A percentile compares a stretch with the other conserved stretches of the same genome.
phyloP scores from a whole-genome alignment of 2,888 invertebrate species.

The Linyphia triangularis region DNA sequence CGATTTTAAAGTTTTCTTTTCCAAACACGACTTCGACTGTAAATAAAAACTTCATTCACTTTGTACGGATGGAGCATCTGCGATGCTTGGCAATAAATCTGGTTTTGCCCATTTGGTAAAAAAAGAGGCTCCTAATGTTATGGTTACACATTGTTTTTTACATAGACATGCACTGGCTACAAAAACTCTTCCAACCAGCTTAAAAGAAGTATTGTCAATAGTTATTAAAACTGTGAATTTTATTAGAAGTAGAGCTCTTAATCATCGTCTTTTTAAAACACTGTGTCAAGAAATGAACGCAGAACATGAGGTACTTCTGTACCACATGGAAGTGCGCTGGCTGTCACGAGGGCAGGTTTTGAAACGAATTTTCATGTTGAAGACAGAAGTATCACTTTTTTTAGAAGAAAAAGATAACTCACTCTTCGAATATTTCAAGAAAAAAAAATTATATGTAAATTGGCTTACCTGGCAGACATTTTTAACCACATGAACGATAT shows the following conservation, averaged over 20 bases:
- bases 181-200: constrained; percentile 61
- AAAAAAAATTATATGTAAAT: too few relatives aligned
- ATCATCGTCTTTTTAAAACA: constrained; percentile 53
- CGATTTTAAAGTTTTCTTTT: too few relatives aligned
- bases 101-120: too few relatives aligned
- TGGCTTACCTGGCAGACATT: too few relatives aligned
- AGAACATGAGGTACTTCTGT: constrained; percentile 57
- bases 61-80: too few relatives aligned
- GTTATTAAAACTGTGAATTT: constrained; percentile 59
- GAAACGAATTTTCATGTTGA: constrained; percentile 60
- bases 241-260: constrained; percentile 58
- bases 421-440: constrained; percentile 48
- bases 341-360: constrained; percentile 55
- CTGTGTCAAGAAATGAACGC: constrained; percentile 54
- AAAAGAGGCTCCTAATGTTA: too few relatives aligned
- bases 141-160: too few relatives aligned
- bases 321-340: constrained; percentile 49
- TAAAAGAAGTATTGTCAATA: constrained; percentile 62
- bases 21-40: too few relatives aligned
- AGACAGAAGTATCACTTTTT: constrained; percentile 58
- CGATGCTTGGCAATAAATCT: too few relatives aligned
- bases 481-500: too few relatives aligned
- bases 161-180: constrained; percentile 36
- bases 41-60: too few relatives aligned
- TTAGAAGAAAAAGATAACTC: constrained; percentile 59